Conservation (phyloP, 2,888 invertebrate species). For the Callosobruchus maculatus region DNA sequence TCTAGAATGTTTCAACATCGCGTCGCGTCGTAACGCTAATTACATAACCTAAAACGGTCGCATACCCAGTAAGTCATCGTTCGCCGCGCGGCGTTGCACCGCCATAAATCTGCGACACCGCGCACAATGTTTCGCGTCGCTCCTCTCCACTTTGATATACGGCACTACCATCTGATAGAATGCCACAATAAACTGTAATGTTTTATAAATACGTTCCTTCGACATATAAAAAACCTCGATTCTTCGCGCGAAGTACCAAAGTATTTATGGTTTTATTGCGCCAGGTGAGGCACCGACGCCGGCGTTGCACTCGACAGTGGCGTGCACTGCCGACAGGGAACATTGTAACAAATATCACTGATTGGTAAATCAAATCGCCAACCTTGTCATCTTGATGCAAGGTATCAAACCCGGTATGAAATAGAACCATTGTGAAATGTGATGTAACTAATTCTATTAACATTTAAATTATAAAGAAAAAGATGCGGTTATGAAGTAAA, state of each 20-base stretch:
- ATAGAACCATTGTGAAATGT: too few species aligned
- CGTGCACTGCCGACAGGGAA: too few species aligned
- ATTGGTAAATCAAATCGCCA: too few species aligned
- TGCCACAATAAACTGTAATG: constrained; percentile 36
- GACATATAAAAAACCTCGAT: constrained; percentile 44
- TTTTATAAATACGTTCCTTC: constrained; percentile 29
- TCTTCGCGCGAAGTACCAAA: constrained; percentile 36
- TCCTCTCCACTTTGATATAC: constrained; percentile 21
- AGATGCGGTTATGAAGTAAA: too few species aligned
- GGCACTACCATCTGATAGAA: constrained; percentile 28
- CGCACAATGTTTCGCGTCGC: constrained; percentile 20
- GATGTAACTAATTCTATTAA: too few species aligned
- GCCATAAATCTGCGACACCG: constrained; percentile 14
- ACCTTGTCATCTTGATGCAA: too few species aligned
- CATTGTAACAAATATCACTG: too few species aligned
- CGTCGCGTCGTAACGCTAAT: neutral
- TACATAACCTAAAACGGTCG: constrained; percentile 9
- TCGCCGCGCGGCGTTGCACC: neutral
- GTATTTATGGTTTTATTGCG: constrained; percentile 50
- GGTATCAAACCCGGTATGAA: too few species aligned
- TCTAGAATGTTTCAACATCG: too few species aligned
- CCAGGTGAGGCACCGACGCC: constrained; percentile 40
- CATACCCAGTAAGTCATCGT: neutral
- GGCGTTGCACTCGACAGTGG: neutral
- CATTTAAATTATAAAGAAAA: too few species aligned